phyloP scores from a whole-genome alignment of 2,113 vertebrate genomes.

The Cryptotis parvus region DNA sequence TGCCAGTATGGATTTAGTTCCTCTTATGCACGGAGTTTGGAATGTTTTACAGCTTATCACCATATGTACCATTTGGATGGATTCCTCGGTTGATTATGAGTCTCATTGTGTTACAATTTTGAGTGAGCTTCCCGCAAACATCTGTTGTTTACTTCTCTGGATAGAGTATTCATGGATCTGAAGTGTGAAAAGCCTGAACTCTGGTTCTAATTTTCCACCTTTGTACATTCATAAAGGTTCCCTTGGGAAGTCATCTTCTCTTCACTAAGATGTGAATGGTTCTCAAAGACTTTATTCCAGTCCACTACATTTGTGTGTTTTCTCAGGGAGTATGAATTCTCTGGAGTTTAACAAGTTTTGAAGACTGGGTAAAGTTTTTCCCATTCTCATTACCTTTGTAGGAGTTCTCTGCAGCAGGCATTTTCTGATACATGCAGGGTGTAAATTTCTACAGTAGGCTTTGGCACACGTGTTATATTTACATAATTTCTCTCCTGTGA shows the following conservation, averaged over 20 bases:
- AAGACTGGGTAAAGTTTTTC: slow-evolving; percentile 40
- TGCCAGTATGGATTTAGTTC: slow-evolving; percentile 46
- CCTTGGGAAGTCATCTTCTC: slow-evolving; percentile 56
- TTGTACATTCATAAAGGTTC: not conserved
- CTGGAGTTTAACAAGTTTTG: not conserved
- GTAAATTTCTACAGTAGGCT: not conserved
- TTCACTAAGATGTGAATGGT: not conserved
- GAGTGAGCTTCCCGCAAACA: slow-evolving; percentile 45
- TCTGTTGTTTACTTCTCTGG: not conserved
- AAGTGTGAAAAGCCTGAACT: not conserved
- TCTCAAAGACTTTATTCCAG: slow-evolving; percentile 38
- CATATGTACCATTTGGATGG: not conserved
- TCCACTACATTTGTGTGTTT: slow-evolving; percentile 51
- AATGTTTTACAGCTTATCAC: slow-evolving; percentile 52
- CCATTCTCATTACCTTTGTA: slow-evolving; percentile 53
- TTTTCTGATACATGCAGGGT: too few relatives aligned
- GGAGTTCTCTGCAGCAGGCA: slow-evolving; percentile 2
- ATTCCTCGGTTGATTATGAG: slow-evolving; percentile 6
- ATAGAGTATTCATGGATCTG: not conserved
- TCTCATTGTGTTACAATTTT: not conserved
- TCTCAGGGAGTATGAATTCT: slow-evolving; percentile 61
- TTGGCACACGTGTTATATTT: slow-evolving; percentile 3
- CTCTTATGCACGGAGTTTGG: slow-evolving; percentile 57
- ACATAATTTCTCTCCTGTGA: slow-evolving; percentile 14
- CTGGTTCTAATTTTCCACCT: not conserved